phyloP scores from a whole-genome alignment of 1,140 invertebrate species.

The Lepidurus apus region DNA sequence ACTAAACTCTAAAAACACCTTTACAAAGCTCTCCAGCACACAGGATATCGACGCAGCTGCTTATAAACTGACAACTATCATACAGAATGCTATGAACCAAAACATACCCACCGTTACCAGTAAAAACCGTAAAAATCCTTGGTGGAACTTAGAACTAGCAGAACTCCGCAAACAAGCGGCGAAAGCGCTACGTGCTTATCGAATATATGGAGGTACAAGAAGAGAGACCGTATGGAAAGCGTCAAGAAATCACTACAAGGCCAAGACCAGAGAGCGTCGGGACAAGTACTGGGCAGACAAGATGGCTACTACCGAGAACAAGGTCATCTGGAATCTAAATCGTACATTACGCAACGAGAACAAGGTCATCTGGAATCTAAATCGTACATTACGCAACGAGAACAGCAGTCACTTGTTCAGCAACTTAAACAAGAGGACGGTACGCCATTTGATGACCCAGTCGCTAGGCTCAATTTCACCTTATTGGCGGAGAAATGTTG shows the following conservation, averaged over 20 bases:
- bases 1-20: not conserved
- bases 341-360: no score
- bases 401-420: no score
- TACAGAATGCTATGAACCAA: not conserved
- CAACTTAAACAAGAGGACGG: no score
- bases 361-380: no score
- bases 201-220: not conserved
- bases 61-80: not conserved
- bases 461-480: not conserved
- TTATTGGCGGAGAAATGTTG: not conserved
- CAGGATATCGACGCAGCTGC: not conserved
- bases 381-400: no score
- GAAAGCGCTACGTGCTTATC: not conserved
- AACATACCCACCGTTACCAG: not conserved
- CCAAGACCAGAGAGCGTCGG: no score
- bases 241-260: conserved; percentile 6
- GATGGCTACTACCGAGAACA: no score
- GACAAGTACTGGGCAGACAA: no score
- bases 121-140: not conserved
- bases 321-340: no score
- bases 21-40: not conserved
- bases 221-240: conserved; percentile 11
- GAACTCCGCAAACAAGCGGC: not conserved
- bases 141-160: not conserved
- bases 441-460: no score